These are phyloP conservation scores for Sebastes alutus DNA, from an alignment of 2,797 vertebrate genomes.

Conservation along the genomic window DNA sequence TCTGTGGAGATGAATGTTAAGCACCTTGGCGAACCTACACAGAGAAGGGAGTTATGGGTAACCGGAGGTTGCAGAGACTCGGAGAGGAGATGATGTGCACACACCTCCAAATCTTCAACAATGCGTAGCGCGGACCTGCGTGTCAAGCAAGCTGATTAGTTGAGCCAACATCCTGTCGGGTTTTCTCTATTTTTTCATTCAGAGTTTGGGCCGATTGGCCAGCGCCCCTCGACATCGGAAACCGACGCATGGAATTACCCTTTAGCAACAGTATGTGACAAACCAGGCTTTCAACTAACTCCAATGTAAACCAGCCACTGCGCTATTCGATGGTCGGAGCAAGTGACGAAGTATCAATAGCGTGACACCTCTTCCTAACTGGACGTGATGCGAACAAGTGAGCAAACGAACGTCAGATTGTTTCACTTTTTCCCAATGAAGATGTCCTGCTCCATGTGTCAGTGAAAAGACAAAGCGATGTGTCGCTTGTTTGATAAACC, in stretches of 20 bases:
- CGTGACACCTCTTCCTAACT: too few species aligned
- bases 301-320: neutral
- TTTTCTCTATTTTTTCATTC: neutral
- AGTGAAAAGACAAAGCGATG: rapidly evolving
- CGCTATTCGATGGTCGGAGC: rapidly evolving
- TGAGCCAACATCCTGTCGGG: neutral
- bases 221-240: too few species aligned
- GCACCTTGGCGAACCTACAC: neutral
- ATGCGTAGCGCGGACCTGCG: neutral
- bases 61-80: neutral
- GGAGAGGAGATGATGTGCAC: neutral
- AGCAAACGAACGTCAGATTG: too few species aligned
- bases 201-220: neutral
- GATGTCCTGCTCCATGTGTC: too few species aligned
- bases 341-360: neutral
- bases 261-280: neutral
- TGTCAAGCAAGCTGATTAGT: neutral
- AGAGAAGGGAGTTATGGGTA: neutral
- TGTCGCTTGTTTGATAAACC: too few species aligned
- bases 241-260: rapidly evolving
- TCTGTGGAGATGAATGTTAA: neutral
- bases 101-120: neutral
- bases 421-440: too few species aligned
- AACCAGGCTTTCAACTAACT: neutral
- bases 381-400: too few species aligned